Conservation (phyloP, 2,797 vertebrate genomes). For the Anabacerthia variegaticeps region DNA sequence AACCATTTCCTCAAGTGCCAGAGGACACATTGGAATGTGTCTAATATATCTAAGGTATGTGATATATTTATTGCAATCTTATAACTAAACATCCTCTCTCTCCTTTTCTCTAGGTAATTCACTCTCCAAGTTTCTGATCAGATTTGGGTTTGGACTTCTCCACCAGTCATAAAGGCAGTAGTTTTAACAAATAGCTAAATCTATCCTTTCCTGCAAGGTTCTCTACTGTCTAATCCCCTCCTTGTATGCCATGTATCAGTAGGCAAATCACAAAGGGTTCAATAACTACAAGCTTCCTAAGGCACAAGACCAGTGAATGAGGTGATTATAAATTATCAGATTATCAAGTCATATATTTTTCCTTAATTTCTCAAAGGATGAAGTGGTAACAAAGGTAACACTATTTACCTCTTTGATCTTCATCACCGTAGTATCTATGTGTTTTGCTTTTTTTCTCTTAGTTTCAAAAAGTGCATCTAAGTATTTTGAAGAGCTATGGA, state of each 20-base stretch:
- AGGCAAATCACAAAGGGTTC: background rate
- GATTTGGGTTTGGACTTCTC: background rate
- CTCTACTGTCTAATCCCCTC: background rate
- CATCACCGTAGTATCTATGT: background rate
- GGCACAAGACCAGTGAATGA: background rate
- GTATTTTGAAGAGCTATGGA: background rate
- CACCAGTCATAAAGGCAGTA: background rate
- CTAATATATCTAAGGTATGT: background rate
- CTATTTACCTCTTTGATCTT: background rate
- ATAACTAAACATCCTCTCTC: background rate
- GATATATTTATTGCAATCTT: background rate
- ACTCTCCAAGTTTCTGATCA: background rate
- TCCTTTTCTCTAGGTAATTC: background rate
- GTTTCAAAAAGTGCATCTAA: background rate
- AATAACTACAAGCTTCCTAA: background rate
- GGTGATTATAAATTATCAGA: background rate
- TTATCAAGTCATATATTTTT: background rate
- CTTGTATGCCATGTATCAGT: background rate
- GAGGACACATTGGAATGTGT: background rate
- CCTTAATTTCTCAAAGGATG: background rate
- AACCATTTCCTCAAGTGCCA: background rate
- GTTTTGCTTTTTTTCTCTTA: background rate
- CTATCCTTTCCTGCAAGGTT: background rate
- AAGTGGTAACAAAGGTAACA: background rate
- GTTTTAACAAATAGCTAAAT: background rate